Base-by-base conservation (phyloP, 2,113 vertebrate genomes). In the Sceloporus tristichus region DNA sequence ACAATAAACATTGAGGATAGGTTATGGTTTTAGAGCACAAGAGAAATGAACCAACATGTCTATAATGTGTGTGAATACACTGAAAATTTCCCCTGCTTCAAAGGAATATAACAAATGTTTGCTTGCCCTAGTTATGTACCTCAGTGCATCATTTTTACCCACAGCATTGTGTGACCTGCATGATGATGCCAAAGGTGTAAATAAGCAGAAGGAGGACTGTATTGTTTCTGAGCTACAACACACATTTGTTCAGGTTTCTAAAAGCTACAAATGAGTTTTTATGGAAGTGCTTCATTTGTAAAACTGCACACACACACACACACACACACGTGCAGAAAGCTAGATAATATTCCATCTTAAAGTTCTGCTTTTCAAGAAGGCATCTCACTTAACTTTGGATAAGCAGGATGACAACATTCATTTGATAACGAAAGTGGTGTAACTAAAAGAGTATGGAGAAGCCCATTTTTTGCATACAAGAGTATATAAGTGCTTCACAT, bases 231-330 rank as follows among this genome's bases (percentile, higher is more conserved):
- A 80, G 25, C 48, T 80, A 19, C 2, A 42, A 16, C n/a, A 84
- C 14, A 29, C 54, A 75, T 54, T 87, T 88, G 0, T 87, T 91
- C 87, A 27, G 1, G 4, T 23, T 13, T 3, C 1, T 68, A 48
- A 25, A 6, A 42, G 27, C 65, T 93, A 66, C 0, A 92, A 59
- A 91, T 70, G 2, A 65, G 92, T 89, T 88, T 84, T 2, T 48
- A 48, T 48, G 48, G 7, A 78, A 78, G 53, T 53, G 29, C 76
- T 78, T 27, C 53, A 27, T 53, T 53, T 78, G 76, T 78, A 78
- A 78, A 48, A 48, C 48, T 48, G 48, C 48, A 4, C 48, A 48
- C 48, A 48, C 42, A 48, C 48, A 48, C 48, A 48, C 48, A 48
- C 7, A 7, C 48, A 48, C 48, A 48, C 48, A 48, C 48, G 5